Percentiles rank a stretch among this genome's conserved stretches.
Conservation (phyloP, 2,113 vertebrate species). For the Microcebus griseorufus region DNA sequence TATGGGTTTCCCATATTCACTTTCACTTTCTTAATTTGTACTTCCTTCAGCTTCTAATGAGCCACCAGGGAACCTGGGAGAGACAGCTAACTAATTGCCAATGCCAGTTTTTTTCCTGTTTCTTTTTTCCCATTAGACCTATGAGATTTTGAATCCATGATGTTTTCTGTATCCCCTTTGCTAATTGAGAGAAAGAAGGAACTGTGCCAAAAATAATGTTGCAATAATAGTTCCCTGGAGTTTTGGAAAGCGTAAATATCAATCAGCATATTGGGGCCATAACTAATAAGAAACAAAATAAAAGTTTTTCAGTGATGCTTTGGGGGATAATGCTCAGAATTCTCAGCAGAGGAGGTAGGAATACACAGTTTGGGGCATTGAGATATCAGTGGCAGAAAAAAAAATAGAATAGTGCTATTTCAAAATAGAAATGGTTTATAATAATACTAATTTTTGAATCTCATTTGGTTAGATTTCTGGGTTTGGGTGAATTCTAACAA, state of each 20-base stretch:
- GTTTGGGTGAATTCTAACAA: not conserved
- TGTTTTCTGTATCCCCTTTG: not conserved
- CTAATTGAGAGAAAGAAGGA: not conserved
- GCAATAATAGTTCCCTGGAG: not conserved
- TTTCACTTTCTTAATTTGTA: not conserved
- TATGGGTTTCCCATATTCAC: not conserved
- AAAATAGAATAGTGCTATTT: not conserved
- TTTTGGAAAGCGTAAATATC: not conserved
- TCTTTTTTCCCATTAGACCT: not conserved
- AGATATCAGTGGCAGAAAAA: not conserved
- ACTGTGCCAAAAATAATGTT: not conserved
- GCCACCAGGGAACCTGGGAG: not conserved
- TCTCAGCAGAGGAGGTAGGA: not conserved
- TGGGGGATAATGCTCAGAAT: constrained; percentile 17
- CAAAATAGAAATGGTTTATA: not conserved
- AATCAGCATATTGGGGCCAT: not conserved
- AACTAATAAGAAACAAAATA: constrained; percentile 3
- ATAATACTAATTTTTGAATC: not conserved
- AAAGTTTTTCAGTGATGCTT: not conserved
- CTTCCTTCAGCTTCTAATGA: not conserved
- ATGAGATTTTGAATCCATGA: not conserved
- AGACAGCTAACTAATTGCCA: not conserved
- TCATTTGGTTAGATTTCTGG: not conserved
- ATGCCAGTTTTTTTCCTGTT: not conserved
- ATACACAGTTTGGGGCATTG: not conserved